These are phyloP conservation scores for Trinectes maculatus DNA, from an alignment of 2,113 vertebrate species.

Conservation along the genomic window DNA sequence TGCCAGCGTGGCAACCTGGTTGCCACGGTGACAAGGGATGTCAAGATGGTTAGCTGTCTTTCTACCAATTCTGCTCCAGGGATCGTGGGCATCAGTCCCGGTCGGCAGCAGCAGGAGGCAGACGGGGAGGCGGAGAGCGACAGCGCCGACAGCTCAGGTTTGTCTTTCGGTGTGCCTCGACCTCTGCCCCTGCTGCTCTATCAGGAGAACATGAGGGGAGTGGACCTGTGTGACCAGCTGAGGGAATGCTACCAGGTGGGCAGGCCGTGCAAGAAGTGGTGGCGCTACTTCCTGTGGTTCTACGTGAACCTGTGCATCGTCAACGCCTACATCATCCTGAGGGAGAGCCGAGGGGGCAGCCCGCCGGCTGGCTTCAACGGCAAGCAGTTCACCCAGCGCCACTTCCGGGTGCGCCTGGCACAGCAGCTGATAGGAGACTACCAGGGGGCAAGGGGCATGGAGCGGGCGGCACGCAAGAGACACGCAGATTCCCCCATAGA, in stretches of 20 bases:
- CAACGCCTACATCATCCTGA: constrained; percentile 82
- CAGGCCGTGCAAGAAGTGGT: constrained; percentile 85
- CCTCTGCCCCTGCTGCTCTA: constrained; percentile 83
- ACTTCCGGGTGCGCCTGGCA: constrained; percentile 84
- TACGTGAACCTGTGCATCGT: constrained; percentile 86
- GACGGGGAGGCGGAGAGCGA: constrained; percentile 70
- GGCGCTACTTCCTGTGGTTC: constrained; percentile 88
- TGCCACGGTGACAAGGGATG: constrained; percentile 82
- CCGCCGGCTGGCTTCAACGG: constrained; percentile 80
- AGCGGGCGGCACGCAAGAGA: constrained; percentile 82
- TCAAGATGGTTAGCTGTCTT: constrained; percentile 81
- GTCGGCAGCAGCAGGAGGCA: constrained; percentile 62
- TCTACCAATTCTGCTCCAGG: constrained; percentile 84
- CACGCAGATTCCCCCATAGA: constrained; percentile 85
- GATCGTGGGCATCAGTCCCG: constrained; percentile 83
- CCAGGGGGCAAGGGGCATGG: constrained; percentile 84
- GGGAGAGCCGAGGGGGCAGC: constrained; percentile 79
- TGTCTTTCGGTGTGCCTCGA: constrained; percentile 73
- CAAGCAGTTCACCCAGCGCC: constrained; percentile 85
- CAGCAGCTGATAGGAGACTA: constrained; percentile 87
- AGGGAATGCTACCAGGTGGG: constrained; percentile 86
- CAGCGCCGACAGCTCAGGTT: constrained; percentile 59
- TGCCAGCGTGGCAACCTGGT: constrained; percentile 84
- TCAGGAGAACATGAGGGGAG: constrained; percentile 86
- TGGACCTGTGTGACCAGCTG: constrained; percentile 84